These are phyloP conservation scores for Halichondria panicea DNA, from an alignment of 37 sponge, comb jelly and placozoan genomes.

Conservation along the genomic window DNA sequence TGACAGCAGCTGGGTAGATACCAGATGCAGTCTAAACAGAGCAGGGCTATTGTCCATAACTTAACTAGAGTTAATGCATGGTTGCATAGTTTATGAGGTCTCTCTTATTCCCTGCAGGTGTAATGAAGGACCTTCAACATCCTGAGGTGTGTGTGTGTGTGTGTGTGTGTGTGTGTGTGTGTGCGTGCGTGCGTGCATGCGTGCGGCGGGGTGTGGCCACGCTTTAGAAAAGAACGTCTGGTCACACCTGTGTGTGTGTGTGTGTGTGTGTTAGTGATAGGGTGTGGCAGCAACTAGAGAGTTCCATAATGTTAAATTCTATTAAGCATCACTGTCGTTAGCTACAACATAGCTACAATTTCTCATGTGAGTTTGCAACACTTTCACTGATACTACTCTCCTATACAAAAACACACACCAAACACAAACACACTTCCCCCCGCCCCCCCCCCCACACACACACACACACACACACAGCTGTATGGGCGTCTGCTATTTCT, in stretches of 20 bases:
- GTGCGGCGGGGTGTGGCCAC: too few species aligned
- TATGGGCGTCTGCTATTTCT: conserved; percentile 81
- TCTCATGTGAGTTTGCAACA: too few species aligned
- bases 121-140: conserved; percentile 8
- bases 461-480: conserved; percentile 46
- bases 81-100: not conserved
- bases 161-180: too few species aligned
- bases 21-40: too few species aligned
- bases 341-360: too few species aligned
- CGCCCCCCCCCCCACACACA: not conserved
- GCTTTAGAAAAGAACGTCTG: too few species aligned
- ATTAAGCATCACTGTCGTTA: too few species aligned
- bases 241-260: too few species aligned
- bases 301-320: too few species aligned
- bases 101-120: not conserved
- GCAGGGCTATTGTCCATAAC: too few species aligned
- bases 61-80: not conserved
- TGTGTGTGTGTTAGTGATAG: too few species aligned
- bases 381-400: not conserved
- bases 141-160: conserved; percentile 10
- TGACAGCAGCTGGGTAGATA: not conserved
- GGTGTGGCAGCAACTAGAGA: too few species aligned
- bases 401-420: not conserved
- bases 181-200: not conserved
- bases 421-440: not conserved